Percentiles rank a stretch among this genome's conserved stretches.
These are phyloP conservation scores for Coreius guichenoti DNA, from an alignment of 2,797 vertebrate genomes.

Conservation along the genomic window DNA sequence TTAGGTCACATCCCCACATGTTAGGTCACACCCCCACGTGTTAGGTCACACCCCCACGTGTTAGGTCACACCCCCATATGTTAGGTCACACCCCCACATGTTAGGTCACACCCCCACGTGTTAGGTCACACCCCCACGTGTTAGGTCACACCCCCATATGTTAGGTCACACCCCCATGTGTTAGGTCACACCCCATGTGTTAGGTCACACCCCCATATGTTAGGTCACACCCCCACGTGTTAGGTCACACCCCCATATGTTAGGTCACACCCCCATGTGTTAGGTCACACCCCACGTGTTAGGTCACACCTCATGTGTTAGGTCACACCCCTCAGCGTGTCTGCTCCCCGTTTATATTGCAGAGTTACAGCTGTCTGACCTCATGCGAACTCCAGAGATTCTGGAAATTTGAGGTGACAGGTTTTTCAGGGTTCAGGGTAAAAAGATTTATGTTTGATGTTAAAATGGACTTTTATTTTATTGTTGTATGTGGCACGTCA, in stretches of 20 bases:
- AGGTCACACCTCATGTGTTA: background rate
- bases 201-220: background rate
- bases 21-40: background rate
- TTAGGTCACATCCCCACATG: background rate
- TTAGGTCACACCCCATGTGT: background rate
- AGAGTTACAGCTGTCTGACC: background rate
- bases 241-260: background rate
- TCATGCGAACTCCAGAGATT: background rate
- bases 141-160: constrained; percentile 74
- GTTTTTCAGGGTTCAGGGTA: background rate
- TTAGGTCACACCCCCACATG: constrained; percentile 76
- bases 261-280: background rate
- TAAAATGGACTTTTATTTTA: too few relatives aligned
- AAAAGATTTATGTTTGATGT: background rate
- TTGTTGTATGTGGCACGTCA: too few relatives aligned
- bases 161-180: constrained; percentile 55
- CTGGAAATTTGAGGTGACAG: background rate
- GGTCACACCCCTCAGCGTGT: background rate
- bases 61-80: background rate
- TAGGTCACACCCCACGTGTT: background rate
- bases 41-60: too few relatives aligned
- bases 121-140: background rate
- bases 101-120: constrained; percentile 59
- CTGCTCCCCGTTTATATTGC: background rate
- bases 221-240: background rate